phyloP scores from a whole-genome alignment of 2,888 invertebrate genomes.

The Heteromyza rotundicornis region DNA sequence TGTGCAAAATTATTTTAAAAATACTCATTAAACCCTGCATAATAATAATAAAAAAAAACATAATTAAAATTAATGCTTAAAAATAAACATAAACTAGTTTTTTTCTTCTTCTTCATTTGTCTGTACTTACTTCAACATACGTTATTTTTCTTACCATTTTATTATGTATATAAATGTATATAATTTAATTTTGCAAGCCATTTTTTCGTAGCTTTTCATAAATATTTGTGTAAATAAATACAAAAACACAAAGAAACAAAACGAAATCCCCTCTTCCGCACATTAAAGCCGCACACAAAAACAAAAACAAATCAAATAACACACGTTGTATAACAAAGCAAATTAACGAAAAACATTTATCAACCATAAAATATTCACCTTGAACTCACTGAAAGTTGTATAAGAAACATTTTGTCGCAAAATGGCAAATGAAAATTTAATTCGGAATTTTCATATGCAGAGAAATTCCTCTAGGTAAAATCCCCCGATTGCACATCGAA shows the following conservation, averaged over 20 bases:
- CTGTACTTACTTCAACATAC: not conserved
- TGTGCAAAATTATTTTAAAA: slow-evolving; percentile 49
- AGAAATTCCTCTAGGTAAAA: no score
- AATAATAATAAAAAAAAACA: not conserved
- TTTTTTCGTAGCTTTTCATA: no score
- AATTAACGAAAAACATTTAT: slow-evolving; percentile 15
- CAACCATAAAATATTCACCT: no score
- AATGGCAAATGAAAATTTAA: no score
- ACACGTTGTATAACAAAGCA: slow-evolving; percentile 1
- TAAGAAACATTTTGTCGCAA: no score
- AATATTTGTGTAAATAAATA: no score
- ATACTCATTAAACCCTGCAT: slow-evolving; percentile 13
- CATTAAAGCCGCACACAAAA: no score
- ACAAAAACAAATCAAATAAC: not conserved
- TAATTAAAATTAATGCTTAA: no score
- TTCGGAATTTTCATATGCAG: no score
- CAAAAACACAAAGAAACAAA: not conserved
- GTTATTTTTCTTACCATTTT: not conserved
- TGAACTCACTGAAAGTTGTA: no score
- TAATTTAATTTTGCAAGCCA: not conserved
- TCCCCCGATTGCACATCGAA: no score
- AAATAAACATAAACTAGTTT: not conserved
- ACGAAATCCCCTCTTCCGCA: no score
- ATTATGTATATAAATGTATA: not conserved
- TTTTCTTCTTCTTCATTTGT: not conserved